Conservation (phyloP, 2,888 invertebrate genomes). For the Spatulosminthurus flaviceps region DNA sequence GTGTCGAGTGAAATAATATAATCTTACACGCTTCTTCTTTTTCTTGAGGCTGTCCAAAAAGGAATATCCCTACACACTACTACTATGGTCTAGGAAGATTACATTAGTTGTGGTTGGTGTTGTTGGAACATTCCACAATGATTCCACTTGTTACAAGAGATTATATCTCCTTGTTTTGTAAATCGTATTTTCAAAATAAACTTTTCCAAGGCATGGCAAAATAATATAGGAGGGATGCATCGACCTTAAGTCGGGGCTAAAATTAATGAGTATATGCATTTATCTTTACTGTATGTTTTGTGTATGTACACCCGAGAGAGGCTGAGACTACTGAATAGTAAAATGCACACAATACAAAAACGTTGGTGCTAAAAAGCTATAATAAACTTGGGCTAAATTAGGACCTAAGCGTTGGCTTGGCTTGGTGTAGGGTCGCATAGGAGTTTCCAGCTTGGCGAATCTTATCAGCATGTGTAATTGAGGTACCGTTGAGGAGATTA, state of each 20-base stretch:
- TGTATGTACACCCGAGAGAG: no score
- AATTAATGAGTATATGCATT: no score
- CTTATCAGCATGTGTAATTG: constrained; percentile 2
- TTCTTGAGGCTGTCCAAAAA: no score
- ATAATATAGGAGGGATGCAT: no score
- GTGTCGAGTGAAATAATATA: neutral
- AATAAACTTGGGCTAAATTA: neutral
- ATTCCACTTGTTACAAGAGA: neutral
- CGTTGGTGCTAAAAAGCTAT: neutral
- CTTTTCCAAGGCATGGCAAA: neutral
- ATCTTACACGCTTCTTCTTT: constrained; percentile 34
- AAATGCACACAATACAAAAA: neutral
- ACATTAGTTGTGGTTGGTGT: no score
- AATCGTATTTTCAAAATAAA: neutral
- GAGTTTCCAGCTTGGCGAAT: neutral
- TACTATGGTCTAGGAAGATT: no score
- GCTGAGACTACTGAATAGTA: no score
- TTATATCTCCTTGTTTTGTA: neutral
- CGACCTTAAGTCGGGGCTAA: no score
- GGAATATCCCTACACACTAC: no score
- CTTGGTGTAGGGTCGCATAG: neutral
- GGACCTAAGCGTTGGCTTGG: neutral
- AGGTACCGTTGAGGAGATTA: constrained; percentile 14
- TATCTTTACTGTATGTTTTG: no score
- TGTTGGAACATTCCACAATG: no score